Evolutionary conservation across 35 echinoderm and acorn worm genomes (phyloP).

Genomic region (Eucidaris tribuloides): DNA sequence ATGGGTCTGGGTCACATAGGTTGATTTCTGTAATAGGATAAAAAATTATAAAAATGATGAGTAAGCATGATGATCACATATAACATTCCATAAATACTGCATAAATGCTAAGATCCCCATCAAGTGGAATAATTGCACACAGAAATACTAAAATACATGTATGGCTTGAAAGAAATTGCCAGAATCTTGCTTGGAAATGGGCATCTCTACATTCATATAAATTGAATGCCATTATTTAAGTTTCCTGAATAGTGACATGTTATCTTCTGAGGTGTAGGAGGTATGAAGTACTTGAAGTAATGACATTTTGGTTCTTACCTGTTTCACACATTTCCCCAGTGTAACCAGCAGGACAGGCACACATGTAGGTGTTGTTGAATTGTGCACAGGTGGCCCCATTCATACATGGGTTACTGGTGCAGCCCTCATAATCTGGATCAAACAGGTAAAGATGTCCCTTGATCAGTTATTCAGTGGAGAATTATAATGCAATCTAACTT

Average conservation of each 20-base stretch:
- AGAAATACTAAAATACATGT: too few relatives aligned
- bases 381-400: constrained; percentile 53
- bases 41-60: not conserved
- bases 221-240: not conserved
- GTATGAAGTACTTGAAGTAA: not conserved
- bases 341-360: constrained; percentile 40
- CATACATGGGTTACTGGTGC: constrained; percentile 59
- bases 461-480: not conserved
- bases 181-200: too few relatives aligned
- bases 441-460: not conserved
- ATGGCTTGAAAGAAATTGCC: too few relatives aligned
- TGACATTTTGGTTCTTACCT: not conserved
- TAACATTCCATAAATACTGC: too few relatives aligned
- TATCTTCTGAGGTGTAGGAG: not conserved
- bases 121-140: too few relatives aligned
- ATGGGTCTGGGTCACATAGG: constrained; percentile 31
- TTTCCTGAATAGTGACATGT: not conserved
- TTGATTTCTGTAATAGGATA: not conserved
- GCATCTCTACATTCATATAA: not conserved
- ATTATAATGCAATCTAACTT: not conserved
- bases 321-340: constrained; percentile 52
- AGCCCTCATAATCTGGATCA: constrained; percentile 33
- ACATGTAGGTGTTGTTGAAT: constrained; percentile 38
- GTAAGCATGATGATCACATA: not conserved
- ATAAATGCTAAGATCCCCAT: too few relatives aligned